These are phyloP conservation scores for Osmerus mordax DNA, from an alignment of 2,113 vertebrate species.

Conservation along the genomic window DNA sequence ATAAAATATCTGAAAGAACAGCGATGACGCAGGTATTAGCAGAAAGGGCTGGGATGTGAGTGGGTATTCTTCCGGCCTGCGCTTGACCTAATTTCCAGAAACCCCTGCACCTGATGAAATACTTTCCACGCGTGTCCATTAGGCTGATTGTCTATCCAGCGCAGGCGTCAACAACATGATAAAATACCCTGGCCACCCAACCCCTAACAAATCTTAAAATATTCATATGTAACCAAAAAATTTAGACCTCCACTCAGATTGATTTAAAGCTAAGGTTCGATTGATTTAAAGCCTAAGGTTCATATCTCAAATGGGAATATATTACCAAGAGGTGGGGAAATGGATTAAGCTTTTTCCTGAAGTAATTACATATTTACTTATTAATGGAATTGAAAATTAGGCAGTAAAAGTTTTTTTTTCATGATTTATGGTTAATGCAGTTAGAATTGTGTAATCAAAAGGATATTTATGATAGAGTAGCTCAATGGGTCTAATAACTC, in stretches of 20 bases:
- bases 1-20: too few relatives aligned
- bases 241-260: not conserved
- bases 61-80: too few relatives aligned
- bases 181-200: too few relatives aligned
- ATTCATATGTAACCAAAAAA: not conserved
- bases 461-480: constrained; percentile 11
- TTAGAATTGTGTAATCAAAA: constrained; percentile 31
- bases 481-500: constrained; percentile 4
- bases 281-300: not conserved
- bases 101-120: too few relatives aligned
- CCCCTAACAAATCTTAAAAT: too few relatives aligned
- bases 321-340: not conserved
- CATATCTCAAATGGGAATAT: constrained; percentile 8
- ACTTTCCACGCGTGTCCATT: too few relatives aligned
- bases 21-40: too few relatives aligned
- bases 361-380: constrained; percentile 33
- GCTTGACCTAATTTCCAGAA: too few relatives aligned
- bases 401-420: constrained; percentile 22
- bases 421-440: constrained; percentile 38
- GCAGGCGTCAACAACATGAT: too few relatives aligned
- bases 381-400: constrained; percentile 47
- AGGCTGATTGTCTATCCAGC: too few relatives aligned
- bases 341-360: constrained; percentile 16
- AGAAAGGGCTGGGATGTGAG: too few relatives aligned
- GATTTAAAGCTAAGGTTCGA: not conserved